These are phyloP conservation scores for Drosophila mojavensis DNA, from an alignment of 1,140 invertebrate genomes.

Conservation along the genomic window DNA sequence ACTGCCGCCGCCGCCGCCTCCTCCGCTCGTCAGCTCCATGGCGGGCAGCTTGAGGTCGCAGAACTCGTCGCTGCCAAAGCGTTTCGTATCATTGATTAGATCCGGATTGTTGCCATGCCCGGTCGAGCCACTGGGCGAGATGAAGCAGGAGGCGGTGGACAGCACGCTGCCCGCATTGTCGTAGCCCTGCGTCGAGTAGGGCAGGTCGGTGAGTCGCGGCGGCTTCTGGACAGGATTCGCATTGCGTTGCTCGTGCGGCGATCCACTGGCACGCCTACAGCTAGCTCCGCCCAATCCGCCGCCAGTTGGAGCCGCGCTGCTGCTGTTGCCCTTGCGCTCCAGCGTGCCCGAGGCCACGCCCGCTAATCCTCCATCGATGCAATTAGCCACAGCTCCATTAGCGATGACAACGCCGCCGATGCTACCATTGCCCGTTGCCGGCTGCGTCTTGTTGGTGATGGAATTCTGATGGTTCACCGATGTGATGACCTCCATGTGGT, in stretches of 20 bases:
- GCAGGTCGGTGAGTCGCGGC: conserved; percentile 87
- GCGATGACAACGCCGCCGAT: conserved; percentile 84
- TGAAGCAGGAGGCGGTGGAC: conserved; percentile 86
- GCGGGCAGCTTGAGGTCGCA: conserved; percentile 67
- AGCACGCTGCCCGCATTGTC: conserved; percentile 87
- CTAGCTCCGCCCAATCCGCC: not conserved
- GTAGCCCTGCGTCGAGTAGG: conserved; percentile 87
- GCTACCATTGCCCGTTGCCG: conserved; percentile 84
- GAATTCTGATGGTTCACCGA: conserved; percentile 86
- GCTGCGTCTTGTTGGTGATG: conserved; percentile 84
- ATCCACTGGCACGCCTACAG: conserved; percentile 1
- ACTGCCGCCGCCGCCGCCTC: conserved; percentile 75
- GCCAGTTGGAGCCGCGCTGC: conserved; percentile 24
- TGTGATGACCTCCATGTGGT: conserved; percentile 88
- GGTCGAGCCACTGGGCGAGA: conserved; percentile 88
- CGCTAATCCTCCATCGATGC: conserved; percentile 48
- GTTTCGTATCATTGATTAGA: conserved; percentile 91
- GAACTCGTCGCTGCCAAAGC: conserved; percentile 85
- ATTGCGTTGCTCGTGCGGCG: conserved; percentile 84
- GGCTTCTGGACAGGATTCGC: conserved; percentile 89
- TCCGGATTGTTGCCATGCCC: conserved; percentile 90
- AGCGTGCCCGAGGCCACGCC: conserved; percentile 34
- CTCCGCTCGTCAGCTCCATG: conserved; percentile 43
- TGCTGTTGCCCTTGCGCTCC: conserved; percentile 70
- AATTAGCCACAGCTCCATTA: conserved; percentile 73